Evolutionary conservation across 23 tunicate species (phyloP), one percentile per base, ranked within the genome.

Genomic region (Trididemnum nubilum): DNA sequence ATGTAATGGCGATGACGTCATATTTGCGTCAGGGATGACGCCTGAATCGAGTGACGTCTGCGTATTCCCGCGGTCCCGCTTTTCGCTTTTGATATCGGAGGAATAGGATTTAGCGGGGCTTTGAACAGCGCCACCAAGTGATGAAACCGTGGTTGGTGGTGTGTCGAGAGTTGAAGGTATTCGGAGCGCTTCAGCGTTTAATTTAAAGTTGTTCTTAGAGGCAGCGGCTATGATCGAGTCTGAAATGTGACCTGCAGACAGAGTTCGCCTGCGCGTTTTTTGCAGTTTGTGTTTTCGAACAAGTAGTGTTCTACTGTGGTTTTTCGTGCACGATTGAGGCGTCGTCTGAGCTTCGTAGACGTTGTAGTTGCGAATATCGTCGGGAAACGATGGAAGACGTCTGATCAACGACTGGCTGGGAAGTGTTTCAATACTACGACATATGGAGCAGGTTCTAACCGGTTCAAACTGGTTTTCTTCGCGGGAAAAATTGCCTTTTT

Each of bases 31-130:
- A 23, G 31, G 63, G 73, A 63, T 37, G 58, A 76, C 81, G 35
- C 90, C 90, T 28, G 90, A 85, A 64, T 85, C 90, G 21, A 9
- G 71, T 36, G 90, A 85, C 21, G 67, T 38, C 28, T 85, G 83
- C 52, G 90, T 85, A 72, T 79, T 85, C 32, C 90, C 90, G 69
- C 90, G 83, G 21, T 3, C 78, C 40, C 87, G 37, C 37, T 12
- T 33, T 21, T 61, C 67, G n/a, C 25, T 4, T 24, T 3, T 21
- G n/a, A 61, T n/a, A 5, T 61, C 67, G 29, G 67, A 26, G 67
- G 67, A 3, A 61, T 24, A 4, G 18, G 57, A 18, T n/a, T n/a
- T 61, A 5, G 26, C 26, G 26, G 67, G 29, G 54, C 15, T 44
- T 44, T 9, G 15, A 44, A 15, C 54, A 44, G 15, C 54, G 54